Percentiles rank a stretch among this genome's conserved stretches.
Evolutionary conservation across 2,888 invertebrate genomes (phyloP).

Genomic region (Elegia similella): DNA sequence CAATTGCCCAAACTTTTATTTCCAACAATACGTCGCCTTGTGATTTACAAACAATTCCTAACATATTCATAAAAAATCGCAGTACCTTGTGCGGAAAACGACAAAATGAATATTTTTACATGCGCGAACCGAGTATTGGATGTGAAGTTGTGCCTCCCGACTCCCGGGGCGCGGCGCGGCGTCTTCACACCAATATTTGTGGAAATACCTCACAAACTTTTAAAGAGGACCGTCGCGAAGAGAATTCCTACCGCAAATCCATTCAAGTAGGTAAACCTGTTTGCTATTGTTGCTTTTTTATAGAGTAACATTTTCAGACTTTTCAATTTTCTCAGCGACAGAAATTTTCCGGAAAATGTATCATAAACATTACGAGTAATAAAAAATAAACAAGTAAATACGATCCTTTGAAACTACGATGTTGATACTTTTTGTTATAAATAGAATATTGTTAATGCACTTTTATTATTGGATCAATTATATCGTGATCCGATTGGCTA

Average conservation of each 20-base stretch:
- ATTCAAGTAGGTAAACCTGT: slow-evolving; percentile 37
- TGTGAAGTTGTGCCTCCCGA: slow-evolving; percentile 44
- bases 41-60: slow-evolving; percentile 27
- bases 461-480: no score
- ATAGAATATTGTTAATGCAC: no score
- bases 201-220: slow-evolving; percentile 61
- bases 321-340: no score
- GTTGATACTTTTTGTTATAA: no score
- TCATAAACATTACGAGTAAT: no score
- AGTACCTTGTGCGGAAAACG: slow-evolving; percentile 40
- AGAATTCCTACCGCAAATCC: slow-evolving; percentile 44
- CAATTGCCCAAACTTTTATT: slow-evolving; percentile 13
- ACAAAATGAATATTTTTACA: slow-evolving; percentile 67
- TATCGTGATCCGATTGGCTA: no score
- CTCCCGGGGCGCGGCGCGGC: slow-evolving; percentile 45
- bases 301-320: background rate
- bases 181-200: slow-evolving; percentile 62
- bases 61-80: slow-evolving; percentile 34
- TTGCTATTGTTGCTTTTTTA: slow-evolving; percentile 9
- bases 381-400: no score
- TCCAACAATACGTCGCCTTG: slow-evolving; percentile 15
- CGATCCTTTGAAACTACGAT: background rate
- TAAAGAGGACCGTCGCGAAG: slow-evolving; percentile 42
- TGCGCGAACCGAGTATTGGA: slow-evolving; percentile 55
- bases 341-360: no score